Conservation (phyloP, 37 sponge, comb jelly and placozoan genomes). For the Geodia barretti region DNA sequence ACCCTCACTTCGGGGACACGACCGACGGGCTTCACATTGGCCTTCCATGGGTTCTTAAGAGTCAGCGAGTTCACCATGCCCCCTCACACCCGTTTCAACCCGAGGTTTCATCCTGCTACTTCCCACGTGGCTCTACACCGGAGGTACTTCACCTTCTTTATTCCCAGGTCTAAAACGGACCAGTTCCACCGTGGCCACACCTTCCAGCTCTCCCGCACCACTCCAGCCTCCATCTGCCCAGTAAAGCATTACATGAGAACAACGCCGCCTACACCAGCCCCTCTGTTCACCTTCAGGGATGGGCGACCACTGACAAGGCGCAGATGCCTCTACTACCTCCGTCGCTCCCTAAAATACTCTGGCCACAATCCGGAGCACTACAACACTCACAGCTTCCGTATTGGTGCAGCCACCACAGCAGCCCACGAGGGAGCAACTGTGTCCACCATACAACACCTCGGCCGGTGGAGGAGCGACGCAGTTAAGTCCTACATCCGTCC, state of each 20-base stretch:
- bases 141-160: not conserved
- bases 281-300: constrained; percentile 6
- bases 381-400: too few species aligned
- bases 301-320: constrained; percentile 6
- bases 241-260: not conserved
- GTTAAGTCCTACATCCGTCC: too few species aligned
- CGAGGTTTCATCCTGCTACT: not conserved
- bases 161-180: constrained; percentile 29
- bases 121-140: not conserved
- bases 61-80: constrained; percentile 32
- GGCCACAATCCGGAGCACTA: not conserved
- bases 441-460: too few species aligned
- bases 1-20: constrained; percentile 1
- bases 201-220: constrained; percentile 6
- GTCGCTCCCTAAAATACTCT: not conserved
- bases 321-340: not conserved
- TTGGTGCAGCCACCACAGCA: too few species aligned
- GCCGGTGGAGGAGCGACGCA: too few species aligned
- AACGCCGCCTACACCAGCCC: constrained; percentile 5
- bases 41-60: constrained; percentile 41
- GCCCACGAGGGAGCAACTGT: too few species aligned
- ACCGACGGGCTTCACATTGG: constrained; percentile 17
- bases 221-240: not conserved
- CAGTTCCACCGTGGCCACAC: constrained; percentile 16
- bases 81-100: not conserved